Conservation (phyloP, 2,113 vertebrate genomes). For the Turnix velox region DNA sequence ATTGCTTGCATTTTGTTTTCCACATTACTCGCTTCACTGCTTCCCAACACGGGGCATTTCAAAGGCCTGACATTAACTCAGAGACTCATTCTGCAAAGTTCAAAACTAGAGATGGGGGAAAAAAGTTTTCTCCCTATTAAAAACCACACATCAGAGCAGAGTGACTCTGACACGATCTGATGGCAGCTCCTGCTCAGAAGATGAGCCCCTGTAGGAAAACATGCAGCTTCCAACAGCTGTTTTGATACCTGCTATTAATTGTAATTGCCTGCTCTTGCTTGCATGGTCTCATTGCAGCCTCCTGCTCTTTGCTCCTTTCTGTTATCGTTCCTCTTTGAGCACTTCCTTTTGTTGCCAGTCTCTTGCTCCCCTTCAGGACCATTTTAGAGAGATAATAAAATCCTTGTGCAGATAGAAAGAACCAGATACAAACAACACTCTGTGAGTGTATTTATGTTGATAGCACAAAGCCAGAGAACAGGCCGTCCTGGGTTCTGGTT, state of each 20-base stretch:
- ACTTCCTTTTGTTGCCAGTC: constrained; percentile 35
- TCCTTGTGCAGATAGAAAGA: constrained; percentile 26
- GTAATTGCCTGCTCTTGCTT: constrained; percentile 58
- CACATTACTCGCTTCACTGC: neutral
- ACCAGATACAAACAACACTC: neutral
- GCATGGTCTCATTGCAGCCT: constrained; percentile 57
- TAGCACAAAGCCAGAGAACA: constrained; percentile 44
- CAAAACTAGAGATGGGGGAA: neutral
- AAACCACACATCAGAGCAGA: neutral
- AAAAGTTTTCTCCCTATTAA: neutral
- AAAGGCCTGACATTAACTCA: neutral
- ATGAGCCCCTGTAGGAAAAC: constrained; percentile 21
- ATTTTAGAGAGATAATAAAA: constrained; percentile 39
- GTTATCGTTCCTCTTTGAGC: constrained; percentile 30
- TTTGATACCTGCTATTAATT: constrained; percentile 65
- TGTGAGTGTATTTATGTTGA: constrained; percentile 58
- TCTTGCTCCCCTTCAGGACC: constrained; percentile 1
- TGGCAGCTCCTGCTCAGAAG: neutral
- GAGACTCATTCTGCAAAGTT: neutral
- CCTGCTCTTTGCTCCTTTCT: constrained; percentile 61
- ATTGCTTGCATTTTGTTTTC: neutral
- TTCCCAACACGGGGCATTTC: neutral
- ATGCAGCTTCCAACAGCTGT: neutral
- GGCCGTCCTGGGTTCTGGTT: constrained; percentile 64
- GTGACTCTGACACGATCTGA: fast-evolving